A percentile compares a stretch with the other conserved stretches of the same genome.
These are phyloP conservation scores for Picus viridis DNA, from an alignment of 2,797 vertebrate species.

Conservation along the genomic window DNA sequence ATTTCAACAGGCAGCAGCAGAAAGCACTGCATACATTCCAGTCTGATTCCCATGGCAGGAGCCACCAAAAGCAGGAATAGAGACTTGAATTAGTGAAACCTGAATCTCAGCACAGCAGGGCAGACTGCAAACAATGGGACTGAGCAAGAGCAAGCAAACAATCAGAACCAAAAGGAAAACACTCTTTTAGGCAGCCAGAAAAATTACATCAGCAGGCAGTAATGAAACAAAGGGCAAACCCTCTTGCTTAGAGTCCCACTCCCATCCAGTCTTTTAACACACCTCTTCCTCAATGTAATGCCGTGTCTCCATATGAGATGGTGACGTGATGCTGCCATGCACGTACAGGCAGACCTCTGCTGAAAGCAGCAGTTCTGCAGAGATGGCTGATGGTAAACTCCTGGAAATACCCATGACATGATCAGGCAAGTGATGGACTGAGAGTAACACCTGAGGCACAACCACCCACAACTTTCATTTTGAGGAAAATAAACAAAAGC, in stretches of 20 bases:
- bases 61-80: conserved; percentile 35
- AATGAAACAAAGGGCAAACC: not conserved
- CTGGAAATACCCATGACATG: not conserved
- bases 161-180: not conserved
- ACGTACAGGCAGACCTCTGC: not conserved
- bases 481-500: conserved; percentile 4
- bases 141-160: not conserved
- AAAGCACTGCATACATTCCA: not conserved
- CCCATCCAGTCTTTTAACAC: not conserved
- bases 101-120: not conserved
- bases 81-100: not conserved
- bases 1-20: not conserved
- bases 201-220: not conserved
- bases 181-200: not conserved
- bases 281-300: not conserved
- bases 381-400: not conserved
- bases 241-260: not conserved
- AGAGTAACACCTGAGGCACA: not conserved
- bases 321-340: fast-evolving
- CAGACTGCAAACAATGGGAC: not conserved
- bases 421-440: not conserved
- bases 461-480: not conserved
- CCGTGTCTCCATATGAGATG: fast-evolving
- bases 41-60: not conserved
- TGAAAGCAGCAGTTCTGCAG: not conserved